Base-by-base conservation (phyloP, 2,888 invertebrate genomes). In the Nectonema munidae region DNA sequence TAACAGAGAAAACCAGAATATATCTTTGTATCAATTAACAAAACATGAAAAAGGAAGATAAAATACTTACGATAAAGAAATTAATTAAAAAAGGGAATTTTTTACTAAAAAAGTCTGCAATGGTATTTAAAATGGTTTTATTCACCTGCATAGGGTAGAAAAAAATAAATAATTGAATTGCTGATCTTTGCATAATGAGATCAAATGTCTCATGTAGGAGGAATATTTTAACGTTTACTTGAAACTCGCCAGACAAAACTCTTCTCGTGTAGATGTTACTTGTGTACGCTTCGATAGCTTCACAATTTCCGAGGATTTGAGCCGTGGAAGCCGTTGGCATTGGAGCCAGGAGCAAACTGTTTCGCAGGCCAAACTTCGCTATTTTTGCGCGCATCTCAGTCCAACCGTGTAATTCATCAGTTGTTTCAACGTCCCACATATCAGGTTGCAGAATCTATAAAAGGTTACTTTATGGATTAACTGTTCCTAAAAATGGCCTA, bases 261-360 rank as follows among this genome's bases (percentile, higher is more conserved):
- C 83, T 62, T 21, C 89, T 62, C 15, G 72, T 69, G 55, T 89
- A 95, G 47, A 95, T 76, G 52, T 95, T 95, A 21, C 76, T 81
- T 1, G 86, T 89, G 55, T 86, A 95, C 0, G 95, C 77, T 56
- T 95, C 95, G 50, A 86, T 72, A 1, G 83, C 76, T 55, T 95
- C 89, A 53, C 89, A 95, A 53, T 95, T 99, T 14, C 95, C 95
- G 32, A 95, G 65, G 50, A 99, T 99, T 58, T 95, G 89, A 2
- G 95, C 89, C 0, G 89, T 95, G 1, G 86, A 83, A 5, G 89
- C 86, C 3, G 89, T 95, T 1, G 89, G 89, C 89, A 95, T 95
- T 1, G 86, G 86, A 0, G 89, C 86, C 44, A 89, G 47, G 15
- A 95, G 59, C 19, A 86, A 60, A 2, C 83, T 83, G 59, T 95